phyloP scores from a whole-genome alignment of 2,888 invertebrate genomes.

The Abrostola triplasia region DNA sequence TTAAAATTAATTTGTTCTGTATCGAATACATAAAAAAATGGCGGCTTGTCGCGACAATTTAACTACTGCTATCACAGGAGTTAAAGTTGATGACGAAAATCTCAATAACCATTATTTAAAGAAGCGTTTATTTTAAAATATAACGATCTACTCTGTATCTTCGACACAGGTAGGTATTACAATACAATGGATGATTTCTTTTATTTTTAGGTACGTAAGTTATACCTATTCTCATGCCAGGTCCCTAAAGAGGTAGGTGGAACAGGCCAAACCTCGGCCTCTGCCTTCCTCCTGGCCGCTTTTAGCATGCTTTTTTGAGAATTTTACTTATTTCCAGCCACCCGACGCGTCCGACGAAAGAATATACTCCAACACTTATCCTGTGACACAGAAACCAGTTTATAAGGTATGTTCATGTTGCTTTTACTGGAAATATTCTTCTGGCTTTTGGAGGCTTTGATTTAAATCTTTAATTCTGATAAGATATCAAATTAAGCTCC shows the following conservation, averaged over 20 bases:
- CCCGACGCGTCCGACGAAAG: constrained; percentile 46
- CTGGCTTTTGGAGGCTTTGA: too few relatives aligned
- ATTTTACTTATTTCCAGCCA: constrained; percentile 32
- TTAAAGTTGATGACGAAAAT: too few relatives aligned
- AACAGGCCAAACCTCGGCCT: constrained; percentile 5
- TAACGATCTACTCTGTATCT: not conserved
- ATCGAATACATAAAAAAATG: too few relatives aligned
- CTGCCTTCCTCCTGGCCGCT: constrained; percentile 13
- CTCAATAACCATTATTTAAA: too few relatives aligned
- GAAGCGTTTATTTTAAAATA: too few relatives aligned
- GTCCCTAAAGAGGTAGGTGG: constrained; percentile 15
- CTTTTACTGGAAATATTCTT: too few relatives aligned
- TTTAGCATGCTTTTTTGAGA: constrained; percentile 6
- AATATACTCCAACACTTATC: not conserved
- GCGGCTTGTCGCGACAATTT: too few relatives aligned
- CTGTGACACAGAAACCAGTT: constrained; percentile 21
- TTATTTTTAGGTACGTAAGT: constrained; percentile 30
- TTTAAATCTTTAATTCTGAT: too few relatives aligned
- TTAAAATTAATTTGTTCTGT: too few relatives aligned
- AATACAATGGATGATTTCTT: constrained; percentile 13
- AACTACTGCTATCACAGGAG: too few relatives aligned
- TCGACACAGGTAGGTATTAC: constrained; percentile 4
- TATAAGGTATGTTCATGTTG: constrained; percentile 45
- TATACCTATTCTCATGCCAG: constrained; percentile 20
- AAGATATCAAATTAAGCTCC: too few relatives aligned